Evolutionary conservation across 2,113 vertebrate genomes (phyloP).

Genomic region (Ictidomys tridecemlineatus): DNA sequence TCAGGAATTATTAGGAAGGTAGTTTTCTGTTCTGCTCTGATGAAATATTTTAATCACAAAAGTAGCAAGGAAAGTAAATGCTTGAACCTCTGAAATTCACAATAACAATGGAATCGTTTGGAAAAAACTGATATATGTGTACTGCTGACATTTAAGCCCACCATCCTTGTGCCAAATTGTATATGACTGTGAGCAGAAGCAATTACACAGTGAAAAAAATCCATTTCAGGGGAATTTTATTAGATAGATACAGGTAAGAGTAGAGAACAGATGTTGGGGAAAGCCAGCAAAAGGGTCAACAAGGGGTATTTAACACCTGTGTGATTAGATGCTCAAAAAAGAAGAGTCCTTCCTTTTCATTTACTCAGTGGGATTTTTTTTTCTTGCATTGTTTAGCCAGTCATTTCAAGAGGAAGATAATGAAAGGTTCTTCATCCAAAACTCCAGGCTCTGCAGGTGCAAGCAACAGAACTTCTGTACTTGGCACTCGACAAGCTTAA

Average conservation of each 20-base stretch:
- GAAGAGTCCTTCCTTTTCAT: slow-evolving; percentile 47
- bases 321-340: slow-evolving; percentile 56
- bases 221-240: slow-evolving; percentile 15
- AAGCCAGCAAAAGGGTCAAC: slow-evolving; percentile 46
- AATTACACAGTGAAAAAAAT: not conserved
- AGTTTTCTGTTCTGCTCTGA: not conserved
- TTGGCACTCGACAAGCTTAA: slow-evolving; percentile 62
- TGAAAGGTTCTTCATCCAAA: slow-evolving; percentile 74
- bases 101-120: not conserved
- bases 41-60: not conserved
- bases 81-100: not conserved
- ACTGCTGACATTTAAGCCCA: not conserved
- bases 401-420: slow-evolving; percentile 75
- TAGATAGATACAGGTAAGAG: slow-evolving; percentile 26
- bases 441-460: slow-evolving; percentile 78
- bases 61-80: not conserved
- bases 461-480: slow-evolving; percentile 45
- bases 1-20: not conserved
- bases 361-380: slow-evolving; percentile 65
- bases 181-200: not conserved
- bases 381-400: slow-evolving; percentile 70
- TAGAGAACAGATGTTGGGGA: slow-evolving; percentile 47
- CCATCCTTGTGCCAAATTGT: not conserved
- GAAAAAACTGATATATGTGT: not conserved
- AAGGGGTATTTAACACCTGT: slow-evolving; percentile 60